These are phyloP conservation scores for Calonectris borealis DNA, from an alignment of 2,113 vertebrate species.

Conservation along the genomic window DNA sequence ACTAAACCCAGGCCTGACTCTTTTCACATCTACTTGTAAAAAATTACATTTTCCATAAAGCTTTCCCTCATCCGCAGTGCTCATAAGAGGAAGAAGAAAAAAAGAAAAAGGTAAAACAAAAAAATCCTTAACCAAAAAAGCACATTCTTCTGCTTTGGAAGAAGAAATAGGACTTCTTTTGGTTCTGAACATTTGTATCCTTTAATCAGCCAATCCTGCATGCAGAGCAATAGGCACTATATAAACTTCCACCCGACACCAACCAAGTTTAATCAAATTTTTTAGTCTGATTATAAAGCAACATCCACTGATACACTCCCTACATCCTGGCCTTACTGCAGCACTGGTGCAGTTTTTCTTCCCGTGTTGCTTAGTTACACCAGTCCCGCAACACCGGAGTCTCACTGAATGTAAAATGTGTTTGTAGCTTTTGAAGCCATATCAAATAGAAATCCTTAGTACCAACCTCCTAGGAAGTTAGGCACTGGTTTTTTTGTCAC, in stretches of 20 bases:
- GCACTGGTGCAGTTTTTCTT: neutral
- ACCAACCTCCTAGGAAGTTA: conserved; percentile 48
- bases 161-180: neutral
- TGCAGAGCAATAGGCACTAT: neutral
- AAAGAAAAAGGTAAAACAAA: neutral
- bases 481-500: neutral
- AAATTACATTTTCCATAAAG: neutral
- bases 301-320: neutral
- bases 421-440: conserved; percentile 55
- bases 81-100: neutral
- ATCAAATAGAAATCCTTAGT: conserved; percentile 68
- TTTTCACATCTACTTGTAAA: neutral
- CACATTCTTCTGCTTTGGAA: neutral
- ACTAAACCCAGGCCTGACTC: neutral
- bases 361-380: conserved; percentile 71
- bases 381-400: conserved; percentile 48
- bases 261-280: conserved; percentile 12
- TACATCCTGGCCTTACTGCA: neutral
- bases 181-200: neutral
- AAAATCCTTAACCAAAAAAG: neutral
- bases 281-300: neutral
- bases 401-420: conserved; percentile 51
- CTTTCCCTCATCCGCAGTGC: neutral
- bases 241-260: neutral
- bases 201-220: neutral